These are phyloP conservation scores for Aldrovandia affinis DNA, from an alignment of 2,797 vertebrate species.

Conservation along the genomic window DNA sequence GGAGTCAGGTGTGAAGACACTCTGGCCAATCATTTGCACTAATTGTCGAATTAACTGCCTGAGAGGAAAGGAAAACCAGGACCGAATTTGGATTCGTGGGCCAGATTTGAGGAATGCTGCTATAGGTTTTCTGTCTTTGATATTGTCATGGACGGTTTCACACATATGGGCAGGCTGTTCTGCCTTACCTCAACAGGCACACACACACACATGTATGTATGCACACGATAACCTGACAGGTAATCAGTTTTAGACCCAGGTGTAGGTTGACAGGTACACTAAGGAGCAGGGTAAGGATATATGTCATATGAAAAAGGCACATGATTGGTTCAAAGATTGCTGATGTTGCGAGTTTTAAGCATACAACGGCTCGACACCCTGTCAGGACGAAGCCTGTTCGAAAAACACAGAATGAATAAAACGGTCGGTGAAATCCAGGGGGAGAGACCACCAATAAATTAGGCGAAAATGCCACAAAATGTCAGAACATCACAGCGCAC, in stretches of 20 bases:
- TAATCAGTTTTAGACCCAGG: background rate
- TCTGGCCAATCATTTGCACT: too few species aligned
- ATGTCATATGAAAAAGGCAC: background rate
- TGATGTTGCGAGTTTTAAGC: background rate
- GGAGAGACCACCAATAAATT: background rate
- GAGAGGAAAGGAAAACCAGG: too few species aligned
- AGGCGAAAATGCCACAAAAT: background rate
- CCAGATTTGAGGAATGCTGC: too few species aligned
- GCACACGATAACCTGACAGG: conserved; percentile 30
- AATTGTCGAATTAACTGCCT: too few species aligned
- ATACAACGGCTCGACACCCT: background rate
- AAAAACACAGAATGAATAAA: background rate
- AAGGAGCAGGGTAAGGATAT: conserved; percentile 18
- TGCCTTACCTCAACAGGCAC: conserved; percentile 35
- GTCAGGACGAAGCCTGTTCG: background rate
- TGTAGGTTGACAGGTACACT: background rate
- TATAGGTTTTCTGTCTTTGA: conserved; percentile 5
- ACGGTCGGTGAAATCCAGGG: background rate
- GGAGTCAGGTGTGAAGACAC: too few species aligned
- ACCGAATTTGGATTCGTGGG: too few species aligned
- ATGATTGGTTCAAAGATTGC: background rate
- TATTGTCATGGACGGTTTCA: background rate
- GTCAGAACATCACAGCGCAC: background rate
- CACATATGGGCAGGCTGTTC: conserved; percentile 14
- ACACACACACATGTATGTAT: conserved; percentile 10